phyloP scores from a whole-genome alignment of 2,797 vertebrate genomes.

The Astyanax mexicanus region DNA sequence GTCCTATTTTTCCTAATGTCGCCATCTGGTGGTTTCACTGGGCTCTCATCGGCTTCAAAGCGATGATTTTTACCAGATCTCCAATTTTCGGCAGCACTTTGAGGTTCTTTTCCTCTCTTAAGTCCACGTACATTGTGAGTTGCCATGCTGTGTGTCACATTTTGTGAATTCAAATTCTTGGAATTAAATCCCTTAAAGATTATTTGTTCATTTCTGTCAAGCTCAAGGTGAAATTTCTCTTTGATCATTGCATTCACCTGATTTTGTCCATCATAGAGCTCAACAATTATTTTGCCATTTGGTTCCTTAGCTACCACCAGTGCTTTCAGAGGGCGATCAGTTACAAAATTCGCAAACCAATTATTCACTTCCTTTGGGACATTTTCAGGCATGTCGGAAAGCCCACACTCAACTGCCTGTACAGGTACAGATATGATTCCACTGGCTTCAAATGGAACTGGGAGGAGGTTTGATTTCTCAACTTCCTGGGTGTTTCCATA shows the following conservation, averaged over 20 bases:
- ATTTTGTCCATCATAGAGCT: constrained; percentile 83
- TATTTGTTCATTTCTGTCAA: constrained; percentile 42
- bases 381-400: constrained; percentile 80
- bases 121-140: not conserved
- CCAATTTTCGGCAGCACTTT: not conserved
- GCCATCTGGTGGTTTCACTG: not conserved
- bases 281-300: constrained; percentile 86
- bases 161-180: constrained; percentile 32
- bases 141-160: not conserved
- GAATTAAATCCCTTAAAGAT: constrained; percentile 28
- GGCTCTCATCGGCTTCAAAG: constrained; percentile 3
- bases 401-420: constrained; percentile 88
- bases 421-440: constrained; percentile 88
- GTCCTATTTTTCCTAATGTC: not conserved
- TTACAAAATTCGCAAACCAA: constrained; percentile 85
- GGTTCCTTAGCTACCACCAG: constrained; percentile 87
- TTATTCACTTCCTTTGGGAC: constrained; percentile 75
- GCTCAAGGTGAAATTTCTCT: constrained; percentile 71
- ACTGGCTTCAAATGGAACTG: constrained; percentile 83
- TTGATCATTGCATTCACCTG: constrained; percentile 87
- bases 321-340: constrained; percentile 80
- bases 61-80: constrained; percentile 10
- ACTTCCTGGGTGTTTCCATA: constrained; percentile 87
- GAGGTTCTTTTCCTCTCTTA: constrained; percentile 10
- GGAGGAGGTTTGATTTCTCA: constrained; percentile 79